Conservation (phyloP, 2,113 vertebrate species). For the Sorex fumeus region DNA sequence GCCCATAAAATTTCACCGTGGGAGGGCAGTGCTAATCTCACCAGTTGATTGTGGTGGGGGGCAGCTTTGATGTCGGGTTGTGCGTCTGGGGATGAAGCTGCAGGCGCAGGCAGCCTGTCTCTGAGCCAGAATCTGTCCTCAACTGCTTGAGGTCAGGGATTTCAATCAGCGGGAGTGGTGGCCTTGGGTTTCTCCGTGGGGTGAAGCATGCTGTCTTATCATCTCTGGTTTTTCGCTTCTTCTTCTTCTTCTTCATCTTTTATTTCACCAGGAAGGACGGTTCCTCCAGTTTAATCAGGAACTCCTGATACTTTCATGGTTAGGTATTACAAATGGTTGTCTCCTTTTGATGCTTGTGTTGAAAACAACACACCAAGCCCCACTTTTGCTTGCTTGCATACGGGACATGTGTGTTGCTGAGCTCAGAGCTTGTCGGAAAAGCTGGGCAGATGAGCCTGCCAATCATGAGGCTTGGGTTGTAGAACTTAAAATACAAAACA, state of each 20-base stretch:
- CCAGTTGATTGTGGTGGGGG: constrained; percentile 33
- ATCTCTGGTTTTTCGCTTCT: background rate
- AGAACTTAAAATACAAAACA: background rate
- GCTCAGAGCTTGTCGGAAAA: background rate
- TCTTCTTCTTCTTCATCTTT: constrained; percentile 32
- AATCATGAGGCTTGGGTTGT: background rate
- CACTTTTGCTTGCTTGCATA: rapidly evolving
- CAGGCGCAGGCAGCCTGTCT: background rate
- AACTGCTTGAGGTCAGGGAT: constrained; percentile 35
- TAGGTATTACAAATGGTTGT: background rate
- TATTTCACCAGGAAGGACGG: background rate
- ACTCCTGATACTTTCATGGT: background rate
- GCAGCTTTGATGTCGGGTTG: constrained; percentile 50
- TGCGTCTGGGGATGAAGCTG: background rate
- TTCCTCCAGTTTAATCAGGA: background rate
- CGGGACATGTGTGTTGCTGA: background rate
- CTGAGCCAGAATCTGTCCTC: constrained; percentile 37
- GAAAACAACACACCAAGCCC: constrained; percentile 17
- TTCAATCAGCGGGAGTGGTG: background rate
- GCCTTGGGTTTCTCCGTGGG: constrained; percentile 10
- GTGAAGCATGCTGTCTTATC: background rate
- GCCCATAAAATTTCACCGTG: constrained; percentile 77
- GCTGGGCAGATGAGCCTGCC: background rate
- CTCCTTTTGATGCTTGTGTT: constrained; percentile 48
- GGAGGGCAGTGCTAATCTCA: constrained; percentile 74